Evolutionary conservation across 2,113 vertebrate genomes (phyloP), one percentile per base, ranked within the genome.

Genomic region (Micronycteris hirsuta): DNA sequence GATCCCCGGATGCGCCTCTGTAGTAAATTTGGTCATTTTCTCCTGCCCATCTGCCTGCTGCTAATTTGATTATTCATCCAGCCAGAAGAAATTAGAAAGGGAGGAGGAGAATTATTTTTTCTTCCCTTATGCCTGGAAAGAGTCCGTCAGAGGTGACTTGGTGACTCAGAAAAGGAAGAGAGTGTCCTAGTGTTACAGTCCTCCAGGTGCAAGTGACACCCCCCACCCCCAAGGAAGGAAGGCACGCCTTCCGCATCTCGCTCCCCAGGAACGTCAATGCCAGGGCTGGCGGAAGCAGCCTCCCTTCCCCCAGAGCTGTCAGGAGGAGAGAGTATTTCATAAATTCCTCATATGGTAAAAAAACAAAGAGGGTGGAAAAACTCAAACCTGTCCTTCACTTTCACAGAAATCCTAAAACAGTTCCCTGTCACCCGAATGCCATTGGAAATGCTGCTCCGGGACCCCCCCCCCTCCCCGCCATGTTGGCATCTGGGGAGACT

Each of bases 201-300:
- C 4, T 2, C 8, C 7, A 12, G 68, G 13, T 28, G 24, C 61
- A 20, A 2, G 7, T 24, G 28, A 5, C 45, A 0, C 26, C 41
- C 26, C 71, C 7, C 26, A 0, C 12, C 24, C 12, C 2, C 5
- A 2, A 17, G 74, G 58, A 36, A 45, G 80, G 33, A 20, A 83
- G 33, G 26, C 24, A 31, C 58, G 2, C 31, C 13, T 10, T 16
- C 10, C 2, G 24, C 6, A 2, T n/a, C 12, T 12, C 71, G 7
- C 16, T 33, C 33, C 16, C 26, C 2, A 2, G 17, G 33, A 12
- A 24, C 7, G 12, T 52, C 43, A 54, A 0, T 14, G 33, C 41
- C 5, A 16, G 73, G 52, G 28, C 11, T 3, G 13, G 10, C 1
- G 31, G 45, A 38, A 38, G 45, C 9, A n/a, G 7, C 15, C 7